Base-by-base conservation (phyloP, 2,113 vertebrate species). In the Nesoenas mayeri region DNA sequence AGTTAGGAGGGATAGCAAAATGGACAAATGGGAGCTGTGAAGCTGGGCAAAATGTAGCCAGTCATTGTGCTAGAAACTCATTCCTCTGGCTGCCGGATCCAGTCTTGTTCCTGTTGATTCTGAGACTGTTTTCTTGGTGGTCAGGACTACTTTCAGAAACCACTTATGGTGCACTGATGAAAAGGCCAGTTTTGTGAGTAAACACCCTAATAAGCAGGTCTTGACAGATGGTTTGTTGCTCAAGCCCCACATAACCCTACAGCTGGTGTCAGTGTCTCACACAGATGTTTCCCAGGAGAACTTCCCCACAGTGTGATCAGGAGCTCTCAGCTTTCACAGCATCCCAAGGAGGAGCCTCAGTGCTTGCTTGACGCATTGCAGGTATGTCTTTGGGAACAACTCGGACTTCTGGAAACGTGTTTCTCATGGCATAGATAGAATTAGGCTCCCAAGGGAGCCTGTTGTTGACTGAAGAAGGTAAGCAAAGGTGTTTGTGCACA, bases 171-270 rank as follows among this genome's bases (percentile, higher is more conserved):
- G 40, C 36, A 13, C 74, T 3, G 62, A 79, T 77, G 79, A 88
- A 92, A 96, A 82, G 79, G 71, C 40, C n/a, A 53, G 7, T 73
- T 93, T 95, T 88, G 64, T 90, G 75, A 85, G 79, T 93, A 97
- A 95, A 96, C 82, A 93, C 64, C 71, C 85, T 94, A 95, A 89
- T 58, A 87, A 94, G 50, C 81, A 89, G 81, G 31, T 75, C 74
- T 74, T 91, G 91, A 90, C 88, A 94, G 91, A 91, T n/a, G 82
- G 82, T 90, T 94, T 94, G 86, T 79, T 94, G 79, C 79, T 93
- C 36, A 38, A 88, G 47, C 71, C 82, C 71, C 38, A 56, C 42
- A 42, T 21, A 87, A 57, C 62, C 54, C 54, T 79, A 57, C 53
- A 84, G 77, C 61, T 82, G 82, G 66, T 93, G 62, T 85, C 66